Conservation (phyloP, 1,140 invertebrate species). For the Apis dorsata region DNA sequence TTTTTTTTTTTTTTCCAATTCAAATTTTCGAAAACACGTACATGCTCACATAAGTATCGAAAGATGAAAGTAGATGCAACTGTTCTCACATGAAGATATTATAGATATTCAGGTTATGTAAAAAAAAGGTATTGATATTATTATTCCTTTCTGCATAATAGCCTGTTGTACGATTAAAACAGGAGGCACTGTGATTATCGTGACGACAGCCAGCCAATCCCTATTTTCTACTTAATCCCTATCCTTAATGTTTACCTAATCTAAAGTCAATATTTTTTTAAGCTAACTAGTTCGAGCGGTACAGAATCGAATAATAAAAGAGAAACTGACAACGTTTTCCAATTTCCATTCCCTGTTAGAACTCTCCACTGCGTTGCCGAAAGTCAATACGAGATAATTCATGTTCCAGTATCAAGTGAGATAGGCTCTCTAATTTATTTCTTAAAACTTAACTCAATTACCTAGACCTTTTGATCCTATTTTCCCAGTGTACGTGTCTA, state of each 20-base stretch:
- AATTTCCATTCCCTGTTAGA: not conserved
- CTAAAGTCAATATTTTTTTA: slow-evolving; percentile 35
- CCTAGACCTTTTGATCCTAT: not conserved
- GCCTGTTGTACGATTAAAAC: not conserved
- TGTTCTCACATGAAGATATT: too few relatives aligned
- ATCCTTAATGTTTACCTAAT: not conserved
- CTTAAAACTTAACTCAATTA: not conserved
- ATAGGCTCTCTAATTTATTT: slow-evolving; percentile 35
- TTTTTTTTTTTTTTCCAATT: not conserved
- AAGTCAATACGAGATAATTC: not conserved
- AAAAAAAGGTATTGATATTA: not conserved
- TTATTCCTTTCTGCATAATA: slow-evolving; percentile 7
- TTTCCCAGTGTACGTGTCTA: not conserved
- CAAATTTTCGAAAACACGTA: too few relatives aligned
- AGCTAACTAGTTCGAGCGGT: not conserved
- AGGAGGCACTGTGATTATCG: not conserved
- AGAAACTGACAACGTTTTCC: not conserved
- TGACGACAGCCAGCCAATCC: too few relatives aligned
- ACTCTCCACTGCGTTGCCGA: not conserved
- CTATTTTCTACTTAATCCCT: slow-evolving; percentile 2
- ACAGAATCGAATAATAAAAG: not conserved
- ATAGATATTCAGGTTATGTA: not conserved
- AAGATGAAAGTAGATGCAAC: too few relatives aligned
- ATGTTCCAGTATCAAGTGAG: not conserved
- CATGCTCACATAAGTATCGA: too few relatives aligned